Evolutionary conservation across 2,888 invertebrate genomes (phyloP).

Genomic region (Pocota personata): DNA sequence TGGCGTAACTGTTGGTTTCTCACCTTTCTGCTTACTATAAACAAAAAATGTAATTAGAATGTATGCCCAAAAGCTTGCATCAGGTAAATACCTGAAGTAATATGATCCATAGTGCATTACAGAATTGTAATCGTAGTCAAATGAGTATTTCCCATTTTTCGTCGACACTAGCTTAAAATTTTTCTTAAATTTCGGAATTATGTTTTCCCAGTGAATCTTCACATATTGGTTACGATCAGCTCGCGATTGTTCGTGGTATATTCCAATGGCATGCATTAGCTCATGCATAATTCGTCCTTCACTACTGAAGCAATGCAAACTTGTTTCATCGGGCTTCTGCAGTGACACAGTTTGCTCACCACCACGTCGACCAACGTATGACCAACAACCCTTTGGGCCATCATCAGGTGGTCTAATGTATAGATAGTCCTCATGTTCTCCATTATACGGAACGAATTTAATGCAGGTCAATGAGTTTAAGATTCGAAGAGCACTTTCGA

Average conservation of each 20-base stretch:
- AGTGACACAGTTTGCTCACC: constrained; percentile 90
- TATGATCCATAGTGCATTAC: constrained; percentile 91
- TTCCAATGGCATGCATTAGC: constrained; percentile 91
- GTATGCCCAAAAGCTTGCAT: not conserved
- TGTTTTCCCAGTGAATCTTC: constrained; percentile 87
- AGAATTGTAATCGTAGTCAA: constrained; percentile 90
- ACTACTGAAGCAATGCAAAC: constrained; percentile 86
- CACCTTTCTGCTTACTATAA: constrained; percentile 84
- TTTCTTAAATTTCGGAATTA: constrained; percentile 84
- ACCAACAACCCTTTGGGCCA: constrained; percentile 89
- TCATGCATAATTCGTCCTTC: constrained; percentile 92
- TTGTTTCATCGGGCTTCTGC: constrained; percentile 85
- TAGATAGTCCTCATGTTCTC: constrained; percentile 86
- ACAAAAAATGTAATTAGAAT: not conserved
- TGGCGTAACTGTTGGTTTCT: constrained; percentile 86
- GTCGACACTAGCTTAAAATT: constrained; percentile 87
- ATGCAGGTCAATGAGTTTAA: constrained; percentile 87
- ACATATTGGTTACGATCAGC: constrained; percentile 87
- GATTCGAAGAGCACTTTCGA: constrained; percentile 85
- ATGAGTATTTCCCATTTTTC: constrained; percentile 86
- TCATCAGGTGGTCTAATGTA: constrained; percentile 87
- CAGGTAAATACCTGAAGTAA: constrained; percentile 83
- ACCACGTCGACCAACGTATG: constrained; percentile 89
- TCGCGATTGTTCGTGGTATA: constrained; percentile 91
- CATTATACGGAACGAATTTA: constrained; percentile 87